Base-by-base conservation (phyloP, 2,888 invertebrate species). In the Agrochola lychnidis region DNA sequence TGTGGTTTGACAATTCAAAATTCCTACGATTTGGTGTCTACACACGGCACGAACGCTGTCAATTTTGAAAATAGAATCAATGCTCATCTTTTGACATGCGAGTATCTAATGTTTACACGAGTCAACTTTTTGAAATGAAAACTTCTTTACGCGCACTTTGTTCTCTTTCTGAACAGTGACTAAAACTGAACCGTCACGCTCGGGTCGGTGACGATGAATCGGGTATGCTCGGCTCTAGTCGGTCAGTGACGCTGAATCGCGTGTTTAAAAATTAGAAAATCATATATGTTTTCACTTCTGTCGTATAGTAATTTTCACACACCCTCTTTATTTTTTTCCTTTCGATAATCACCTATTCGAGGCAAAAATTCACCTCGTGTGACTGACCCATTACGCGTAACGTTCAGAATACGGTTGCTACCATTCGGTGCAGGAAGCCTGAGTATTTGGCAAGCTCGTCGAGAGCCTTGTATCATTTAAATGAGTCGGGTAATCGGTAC, bases 401-500 rank as follows among this genome's bases (percentile, higher is more conserved):
- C 19, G 36, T 64, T 51, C 89, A 89, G 90, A 91, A 90, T 90
- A 90, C 75, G 85, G 81, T 73, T 73, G 73, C 84, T 67, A 70
- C 67, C 79, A 71, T 77, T 74, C 85, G 77, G 80, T 82, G 85
- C 89, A 91, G 90, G 88, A 91, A 92, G 91, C 93, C 91, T 82
- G 92, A 92, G 93, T 93, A 93, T 94, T 95, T 95, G 95, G 95
- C 95, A 95, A 93, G 91, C 91, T 90, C 91, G 90, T 83, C 89
- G 92, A 93, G 92, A 89, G 91, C 92, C 91, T 94, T 95, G 95
- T 93, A 95, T 95, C 95, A 95, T 94, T 94, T 94, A 95, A 95
- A 95, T 94, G 95, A 94, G 94, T 93, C 94, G 93, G 91, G 90
- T 95, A 95, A 95, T 95, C 94, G 91, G 89, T 75, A 84, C 89